These are phyloP conservation scores for Gobio gobio DNA, from an alignment of 2,113 vertebrate species.

Conservation along the genomic window DNA sequence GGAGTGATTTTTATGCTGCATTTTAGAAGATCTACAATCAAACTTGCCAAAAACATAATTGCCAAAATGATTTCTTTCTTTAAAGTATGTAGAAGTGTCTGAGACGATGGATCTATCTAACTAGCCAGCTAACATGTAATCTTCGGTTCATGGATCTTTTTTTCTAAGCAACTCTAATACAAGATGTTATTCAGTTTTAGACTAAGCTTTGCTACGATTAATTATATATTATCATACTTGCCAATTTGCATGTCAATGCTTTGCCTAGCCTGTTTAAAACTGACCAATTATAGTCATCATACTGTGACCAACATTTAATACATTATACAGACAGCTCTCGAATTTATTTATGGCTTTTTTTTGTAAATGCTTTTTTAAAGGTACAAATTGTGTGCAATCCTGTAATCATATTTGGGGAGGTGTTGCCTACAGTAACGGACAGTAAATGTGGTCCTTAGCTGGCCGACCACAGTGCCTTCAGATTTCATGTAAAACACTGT, in stretches of 20 bases:
- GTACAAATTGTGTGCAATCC: constrained; percentile 13
- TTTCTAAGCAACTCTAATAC: not conserved
- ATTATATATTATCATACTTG: not conserved
- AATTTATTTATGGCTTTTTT: not conserved
- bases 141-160: not conserved
- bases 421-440: not conserved
- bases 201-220: not conserved
- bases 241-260: not conserved
- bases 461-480: not conserved
- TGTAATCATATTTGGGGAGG: not conserved
- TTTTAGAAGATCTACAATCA: not conserved
- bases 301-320: constrained; percentile 23
- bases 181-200: not conserved
- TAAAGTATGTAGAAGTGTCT: not conserved
- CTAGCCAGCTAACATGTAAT: not conserved
- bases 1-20: not conserved
- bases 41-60: constrained; percentile 7
- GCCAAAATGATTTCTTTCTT: not conserved
- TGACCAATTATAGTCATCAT: not conserved
- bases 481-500: not conserved
- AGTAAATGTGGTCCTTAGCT: not conserved
- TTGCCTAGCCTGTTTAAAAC: constrained; percentile 7
- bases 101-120: not conserved
- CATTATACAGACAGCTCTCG: not conserved
- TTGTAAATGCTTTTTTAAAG: constrained; percentile 9